Evolutionary conservation across 92 coral and sea anemone species (phyloP).

Genomic region (Ricordea florida): DNA sequence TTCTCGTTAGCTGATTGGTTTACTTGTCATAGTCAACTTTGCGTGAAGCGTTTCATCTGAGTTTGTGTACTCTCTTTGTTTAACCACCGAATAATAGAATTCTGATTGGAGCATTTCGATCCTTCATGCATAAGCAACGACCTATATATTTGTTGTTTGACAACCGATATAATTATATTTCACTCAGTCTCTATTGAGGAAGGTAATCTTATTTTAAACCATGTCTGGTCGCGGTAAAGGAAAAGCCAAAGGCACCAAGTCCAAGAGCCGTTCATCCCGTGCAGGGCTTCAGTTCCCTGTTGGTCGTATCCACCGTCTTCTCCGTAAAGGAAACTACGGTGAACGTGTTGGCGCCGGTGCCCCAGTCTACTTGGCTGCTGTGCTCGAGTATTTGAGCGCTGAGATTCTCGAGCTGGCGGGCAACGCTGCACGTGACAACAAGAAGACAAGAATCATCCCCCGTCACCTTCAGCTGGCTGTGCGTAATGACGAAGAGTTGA

Average conservation of each 20-base stretch:
- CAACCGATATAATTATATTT: too few relatives aligned
- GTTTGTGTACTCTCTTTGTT: too few relatives aligned
- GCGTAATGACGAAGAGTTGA: slow-evolving; percentile 60
- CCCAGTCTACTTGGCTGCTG: slow-evolving; percentile 60
- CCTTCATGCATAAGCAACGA: too few relatives aligned
- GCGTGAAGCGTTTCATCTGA: too few relatives aligned
- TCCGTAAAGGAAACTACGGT: slow-evolving; percentile 53
- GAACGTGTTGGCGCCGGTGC: slow-evolving; percentile 67
- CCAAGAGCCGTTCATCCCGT: slow-evolving; percentile 57
- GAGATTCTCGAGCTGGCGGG: slow-evolving; percentile 68
- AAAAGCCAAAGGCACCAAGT: slow-evolving; percentile 70
- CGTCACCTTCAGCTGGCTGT: slow-evolving; percentile 61
- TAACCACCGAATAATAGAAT: too few relatives aligned
- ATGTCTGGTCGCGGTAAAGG: slow-evolving; percentile 84
- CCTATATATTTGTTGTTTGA: too few relatives aligned
- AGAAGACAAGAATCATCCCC: slow-evolving; percentile 50
- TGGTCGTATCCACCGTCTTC: slow-evolving; percentile 54
- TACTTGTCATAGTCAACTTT: background rate
- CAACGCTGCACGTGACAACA: slow-evolving; percentile 70
- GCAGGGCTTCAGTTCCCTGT: slow-evolving; percentile 72
- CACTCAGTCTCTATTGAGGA: background rate
- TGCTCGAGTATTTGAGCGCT: slow-evolving; percentile 52
- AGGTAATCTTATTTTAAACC: too few relatives aligned
- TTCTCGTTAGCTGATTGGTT: slow-evolving; percentile 39
- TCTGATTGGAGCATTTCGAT: too few relatives aligned